Evolutionary conservation across 2,888 invertebrate genomes (phyloP).

Genomic region (Troides oblongomaculatus): DNA sequence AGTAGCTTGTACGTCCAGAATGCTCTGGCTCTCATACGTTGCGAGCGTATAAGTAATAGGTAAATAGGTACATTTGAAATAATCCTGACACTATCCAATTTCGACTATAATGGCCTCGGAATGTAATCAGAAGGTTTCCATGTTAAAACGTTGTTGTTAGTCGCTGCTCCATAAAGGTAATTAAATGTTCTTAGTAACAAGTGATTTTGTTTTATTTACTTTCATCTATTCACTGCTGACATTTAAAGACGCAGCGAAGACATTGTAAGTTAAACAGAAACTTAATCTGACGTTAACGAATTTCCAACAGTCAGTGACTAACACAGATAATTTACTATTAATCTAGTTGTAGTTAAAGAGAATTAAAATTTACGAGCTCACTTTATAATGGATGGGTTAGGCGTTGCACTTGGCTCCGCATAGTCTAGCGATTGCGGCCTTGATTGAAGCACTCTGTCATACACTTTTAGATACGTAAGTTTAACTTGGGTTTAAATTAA

Average conservation of each 20-base stretch:
- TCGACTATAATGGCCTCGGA: no score
- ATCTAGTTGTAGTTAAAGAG: slow-evolving; percentile 52
- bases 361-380: slow-evolving; percentile 21
- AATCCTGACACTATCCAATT: no score
- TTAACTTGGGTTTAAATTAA: not conserved
- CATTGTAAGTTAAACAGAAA: not conserved
- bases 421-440: slow-evolving; percentile 34
- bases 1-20: no score
- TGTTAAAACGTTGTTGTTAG: no score
- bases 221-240: not conserved
- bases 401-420: slow-evolving; percentile 33
- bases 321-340: slow-evolving; percentile 45
- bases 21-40: no score
- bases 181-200: not conserved
- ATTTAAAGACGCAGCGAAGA: not conserved
- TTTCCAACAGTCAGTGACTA: slow-evolving; percentile 3
- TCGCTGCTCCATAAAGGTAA: no score
- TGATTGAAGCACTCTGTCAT: slow-evolving; percentile 13
- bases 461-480: not conserved
- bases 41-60: no score
- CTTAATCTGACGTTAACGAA: slow-evolving; percentile 2
- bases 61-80: no score
- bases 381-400: slow-evolving; percentile 26
- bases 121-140: no score
- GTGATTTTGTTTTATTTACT: not conserved